Evolutionary conservation across 2,888 invertebrate species (phyloP), one percentile per base, ranked within the genome.

Genomic region (Sycophila texana): DNA sequence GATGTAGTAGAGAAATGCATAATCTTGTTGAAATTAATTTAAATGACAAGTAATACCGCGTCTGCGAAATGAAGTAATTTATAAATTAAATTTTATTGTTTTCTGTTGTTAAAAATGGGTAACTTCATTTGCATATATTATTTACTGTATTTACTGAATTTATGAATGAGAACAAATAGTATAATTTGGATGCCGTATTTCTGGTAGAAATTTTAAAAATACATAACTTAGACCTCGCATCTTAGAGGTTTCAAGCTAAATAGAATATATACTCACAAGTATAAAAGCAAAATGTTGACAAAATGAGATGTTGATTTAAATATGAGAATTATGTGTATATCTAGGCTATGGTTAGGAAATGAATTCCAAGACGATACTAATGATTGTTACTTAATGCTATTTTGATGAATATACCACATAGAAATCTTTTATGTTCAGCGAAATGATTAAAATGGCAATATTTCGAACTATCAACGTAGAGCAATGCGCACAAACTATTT

Each of bases 361-460:
- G 49, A 22, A 65, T 53, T 72, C 66, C 66, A 26, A 18, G 30
- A 72, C 65, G 72, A 72, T 72, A 77, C 72, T n/a, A 60, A 66
- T 10, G 72, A 72, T 72, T 60, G 77, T 77, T 77, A 77, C 77
- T 77, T 77, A 77, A 77, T 72, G 66, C 72, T 20, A 55, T 78
- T 63, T 74, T 61, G 5, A 68, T 57, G 51, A 22, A 74, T 63
- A 51, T 73, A 13, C 60, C 67, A 63, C 47, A 20, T 30, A 49
- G n/a, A 68, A 14, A 70, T 51, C 12, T 58, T 72, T 47, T 20
- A 57, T 47, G 47, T 39, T 53, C 1, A 49, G 10, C 30, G 26
- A 47, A 67, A 18, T 53, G 67, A 60, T 51, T 22, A 65, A 63
- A 68, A 58, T 1, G 47, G 22, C 13, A 63, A 16, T 26, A 47